phyloP scores from a whole-genome alignment of 2,113 vertebrate genomes.

The Prionailurus viverrinus region DNA sequence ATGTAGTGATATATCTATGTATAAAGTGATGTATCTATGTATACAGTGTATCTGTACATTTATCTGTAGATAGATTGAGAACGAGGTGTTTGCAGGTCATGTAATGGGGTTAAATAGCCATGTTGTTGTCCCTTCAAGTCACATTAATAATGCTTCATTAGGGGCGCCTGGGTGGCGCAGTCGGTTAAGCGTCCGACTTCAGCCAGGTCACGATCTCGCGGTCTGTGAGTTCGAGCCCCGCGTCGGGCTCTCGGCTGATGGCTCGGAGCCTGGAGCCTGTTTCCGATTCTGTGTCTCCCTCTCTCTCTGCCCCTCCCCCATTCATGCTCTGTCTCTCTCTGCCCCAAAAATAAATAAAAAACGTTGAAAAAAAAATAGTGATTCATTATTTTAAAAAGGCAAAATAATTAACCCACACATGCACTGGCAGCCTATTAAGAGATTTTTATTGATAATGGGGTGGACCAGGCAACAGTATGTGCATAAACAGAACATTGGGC shows the following conservation, averaged over 20 bases:
- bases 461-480: neutral
- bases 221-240: too few relatives aligned
- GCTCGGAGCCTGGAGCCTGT: too few relatives aligned
- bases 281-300: too few relatives aligned
- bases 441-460: neutral
- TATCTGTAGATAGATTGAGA: neutral
- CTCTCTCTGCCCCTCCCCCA: too few relatives aligned
- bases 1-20: neutral
- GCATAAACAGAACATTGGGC: neutral
- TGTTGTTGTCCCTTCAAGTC: neutral
- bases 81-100: neutral
- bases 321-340: too few relatives aligned
- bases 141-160: neutral
- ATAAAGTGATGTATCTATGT: neutral
- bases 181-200: too few relatives aligned
- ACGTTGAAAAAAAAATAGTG: neutral
- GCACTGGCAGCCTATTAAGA: neutral
- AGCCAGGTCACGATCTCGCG: too few relatives aligned
- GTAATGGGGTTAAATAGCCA: neutral
- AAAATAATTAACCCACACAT: neutral
- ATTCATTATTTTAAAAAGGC: neutral
- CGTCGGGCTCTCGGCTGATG: too few relatives aligned
- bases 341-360: too few relatives aligned
- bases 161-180: too few relatives aligned
- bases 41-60: neutral